Conservation (phyloP, 2,113 vertebrate species). For the Romanogobio albipinnatus region DNA sequence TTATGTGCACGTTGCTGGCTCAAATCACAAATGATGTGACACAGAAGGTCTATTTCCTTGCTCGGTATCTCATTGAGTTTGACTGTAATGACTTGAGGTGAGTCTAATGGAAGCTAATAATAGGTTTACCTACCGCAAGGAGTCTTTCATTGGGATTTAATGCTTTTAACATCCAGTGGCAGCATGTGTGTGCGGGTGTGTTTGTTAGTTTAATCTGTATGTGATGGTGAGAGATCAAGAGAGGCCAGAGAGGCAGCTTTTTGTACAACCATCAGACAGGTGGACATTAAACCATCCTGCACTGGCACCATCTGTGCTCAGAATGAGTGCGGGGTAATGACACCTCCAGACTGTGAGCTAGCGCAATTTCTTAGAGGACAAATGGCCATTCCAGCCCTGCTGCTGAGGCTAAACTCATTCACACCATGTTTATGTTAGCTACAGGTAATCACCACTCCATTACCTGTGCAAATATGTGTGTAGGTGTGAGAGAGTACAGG, state of each 20-base stretch:
- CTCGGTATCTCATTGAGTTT: slow-evolving; percentile 6
- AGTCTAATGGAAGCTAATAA: slow-evolving; percentile 44
- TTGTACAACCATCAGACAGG: slow-evolving; percentile 72
- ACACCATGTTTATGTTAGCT: slow-evolving; percentile 31
- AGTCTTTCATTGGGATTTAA: slow-evolving; percentile 29
- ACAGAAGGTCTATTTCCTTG: slow-evolving; percentile 1
- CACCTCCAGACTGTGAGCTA: slow-evolving; percentile 64
- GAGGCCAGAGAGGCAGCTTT: slow-evolving; percentile 72
- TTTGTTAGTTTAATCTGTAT: slow-evolving; percentile 50
- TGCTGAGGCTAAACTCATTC: slow-evolving; percentile 51
- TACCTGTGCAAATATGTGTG: slow-evolving; percentile 34
- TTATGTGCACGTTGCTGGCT: not conserved
- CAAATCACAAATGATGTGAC: slow-evolving; percentile 17
- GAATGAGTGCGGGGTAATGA: slow-evolving; percentile 75
- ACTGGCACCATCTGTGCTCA: slow-evolving; percentile 75
- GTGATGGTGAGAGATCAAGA: slow-evolving; percentile 58
- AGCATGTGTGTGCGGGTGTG: slow-evolving; percentile 70
- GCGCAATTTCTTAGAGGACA: slow-evolving; percentile 66
- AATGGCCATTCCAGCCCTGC: slow-evolving; percentile 65
- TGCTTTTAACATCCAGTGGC: slow-evolving; percentile 33
- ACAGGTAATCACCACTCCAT: slow-evolving; percentile 55
- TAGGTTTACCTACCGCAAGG: slow-evolving; percentile 30
- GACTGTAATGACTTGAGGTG: slow-evolving; percentile 35
- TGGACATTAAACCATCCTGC: slow-evolving; percentile 74
- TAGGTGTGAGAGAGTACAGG: not conserved